Evolutionary conservation across 2,888 invertebrate genomes (phyloP).

Genomic region (Chirona hameri): DNA sequence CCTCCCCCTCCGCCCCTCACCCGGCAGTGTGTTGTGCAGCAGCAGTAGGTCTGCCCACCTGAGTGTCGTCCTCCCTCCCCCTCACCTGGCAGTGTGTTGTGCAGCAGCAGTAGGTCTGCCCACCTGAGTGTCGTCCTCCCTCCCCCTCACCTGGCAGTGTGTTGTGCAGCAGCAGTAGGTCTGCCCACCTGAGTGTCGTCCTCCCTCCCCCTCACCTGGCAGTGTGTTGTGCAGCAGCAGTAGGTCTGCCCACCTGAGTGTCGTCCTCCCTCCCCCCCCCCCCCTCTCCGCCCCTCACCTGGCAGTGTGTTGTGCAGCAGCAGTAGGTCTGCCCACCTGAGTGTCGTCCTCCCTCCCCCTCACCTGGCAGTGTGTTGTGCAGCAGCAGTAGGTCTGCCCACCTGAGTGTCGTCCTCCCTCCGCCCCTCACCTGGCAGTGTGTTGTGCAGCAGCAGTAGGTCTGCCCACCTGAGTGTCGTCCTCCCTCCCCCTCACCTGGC

Average conservation of each 20-base stretch:
- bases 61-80: background rate
- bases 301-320: slow-evolving; percentile 64
- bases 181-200: background rate
- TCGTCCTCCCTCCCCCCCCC: background rate
- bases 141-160: slow-evolving; percentile 56
- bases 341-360: slow-evolving; percentile 12
- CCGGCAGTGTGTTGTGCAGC: no score
- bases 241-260: slow-evolving; percentile 44
- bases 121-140: background rate
- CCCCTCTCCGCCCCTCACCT: slow-evolving; percentile 50
- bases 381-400: slow-evolving; percentile 55
- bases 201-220: slow-evolving; percentile 50
- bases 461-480: background rate
- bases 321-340: slow-evolving; percentile 46
- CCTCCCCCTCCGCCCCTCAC: slow-evolving; percentile 39
- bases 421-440: slow-evolving; percentile 57
- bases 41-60: background rate
- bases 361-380: slow-evolving; percentile 61
- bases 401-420: background rate
- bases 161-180: slow-evolving; percentile 60
- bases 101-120: slow-evolving; percentile 56
- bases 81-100: slow-evolving; percentile 61
- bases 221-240: slow-evolving; percentile 62
- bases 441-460: slow-evolving; percentile 60
- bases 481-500: slow-evolving; percentile 50